phyloP scores from a whole-genome alignment of 2,113 vertebrate genomes.

The Vireo altiloquus region DNA sequence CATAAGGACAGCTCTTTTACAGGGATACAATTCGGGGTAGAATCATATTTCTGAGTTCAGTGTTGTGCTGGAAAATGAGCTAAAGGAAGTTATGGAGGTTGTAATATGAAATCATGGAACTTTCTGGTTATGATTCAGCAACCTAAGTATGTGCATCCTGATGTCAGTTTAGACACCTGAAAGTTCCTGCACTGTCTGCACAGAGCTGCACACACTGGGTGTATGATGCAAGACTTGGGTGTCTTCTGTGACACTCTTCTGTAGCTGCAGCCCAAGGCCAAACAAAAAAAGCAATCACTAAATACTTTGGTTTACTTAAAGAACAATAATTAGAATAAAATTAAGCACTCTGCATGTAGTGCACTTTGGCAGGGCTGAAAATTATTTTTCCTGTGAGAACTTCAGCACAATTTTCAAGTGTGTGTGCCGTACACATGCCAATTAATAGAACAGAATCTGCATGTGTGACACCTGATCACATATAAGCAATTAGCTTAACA shows the following conservation, averaged over 20 bases:
- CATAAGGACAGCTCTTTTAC: background rate
- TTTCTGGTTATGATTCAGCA: background rate
- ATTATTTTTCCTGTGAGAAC: background rate
- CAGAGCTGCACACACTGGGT: background rate
- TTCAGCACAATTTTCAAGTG: background rate
- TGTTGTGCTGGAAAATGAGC: background rate
- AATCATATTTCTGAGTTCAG: background rate
- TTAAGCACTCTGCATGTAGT: background rate
- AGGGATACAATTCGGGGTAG: background rate
- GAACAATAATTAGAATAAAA: background rate
- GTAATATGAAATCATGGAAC: no score
- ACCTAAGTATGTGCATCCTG: background rate
- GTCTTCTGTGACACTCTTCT: background rate
- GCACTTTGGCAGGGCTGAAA: background rate
- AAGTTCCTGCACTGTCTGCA: background rate
- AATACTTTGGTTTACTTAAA: background rate
- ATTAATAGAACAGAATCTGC: background rate
- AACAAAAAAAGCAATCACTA: background rate
- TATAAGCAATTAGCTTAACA: background rate
- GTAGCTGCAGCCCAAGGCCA: background rate
- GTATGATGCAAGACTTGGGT: accelerated
- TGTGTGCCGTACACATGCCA: background rate
- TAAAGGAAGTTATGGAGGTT: background rate
- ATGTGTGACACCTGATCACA: background rate
- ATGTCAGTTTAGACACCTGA: background rate